Evolutionary conservation across 2,113 vertebrate species (phyloP).

Genomic region (Leucosticte australis): DNA sequence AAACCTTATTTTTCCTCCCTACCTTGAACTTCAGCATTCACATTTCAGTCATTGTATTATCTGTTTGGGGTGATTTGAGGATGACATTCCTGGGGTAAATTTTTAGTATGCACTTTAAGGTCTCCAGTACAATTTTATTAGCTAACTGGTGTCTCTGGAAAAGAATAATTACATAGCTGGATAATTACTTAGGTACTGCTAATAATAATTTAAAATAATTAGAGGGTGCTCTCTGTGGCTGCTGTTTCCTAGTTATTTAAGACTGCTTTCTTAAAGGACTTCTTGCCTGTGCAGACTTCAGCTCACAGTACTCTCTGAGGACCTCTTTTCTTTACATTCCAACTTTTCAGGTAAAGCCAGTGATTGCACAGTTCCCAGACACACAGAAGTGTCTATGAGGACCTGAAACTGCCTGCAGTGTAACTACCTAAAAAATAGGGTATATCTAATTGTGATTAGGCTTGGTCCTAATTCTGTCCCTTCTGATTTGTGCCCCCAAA

Average conservation of each 20-base stretch:
- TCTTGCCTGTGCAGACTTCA: not conserved
- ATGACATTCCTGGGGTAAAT: not conserved
- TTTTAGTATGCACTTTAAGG: not conserved
- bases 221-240: not conserved
- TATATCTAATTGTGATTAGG: not conserved
- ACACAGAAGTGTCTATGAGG: not conserved
- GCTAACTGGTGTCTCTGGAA: not conserved
- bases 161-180: not conserved
- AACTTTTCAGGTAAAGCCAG: not conserved
- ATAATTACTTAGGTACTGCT: not conserved
- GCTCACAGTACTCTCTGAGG: not conserved
- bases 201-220: not conserved
- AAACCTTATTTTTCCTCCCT: not conserved
- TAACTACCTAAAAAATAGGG: not conserved
- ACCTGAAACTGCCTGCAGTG: not conserved
- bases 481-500: not conserved
- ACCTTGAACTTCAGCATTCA: not conserved
- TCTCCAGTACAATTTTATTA: not conserved
- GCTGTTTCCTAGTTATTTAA: not conserved
- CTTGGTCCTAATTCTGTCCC: not conserved
- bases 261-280: not conserved
- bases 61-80: not conserved
- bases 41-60: not conserved
- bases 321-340: not conserved
- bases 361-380: not conserved